Evolutionary conservation across 2,888 invertebrate species (phyloP).

Genomic region (Salpingus planirostris): DNA sequence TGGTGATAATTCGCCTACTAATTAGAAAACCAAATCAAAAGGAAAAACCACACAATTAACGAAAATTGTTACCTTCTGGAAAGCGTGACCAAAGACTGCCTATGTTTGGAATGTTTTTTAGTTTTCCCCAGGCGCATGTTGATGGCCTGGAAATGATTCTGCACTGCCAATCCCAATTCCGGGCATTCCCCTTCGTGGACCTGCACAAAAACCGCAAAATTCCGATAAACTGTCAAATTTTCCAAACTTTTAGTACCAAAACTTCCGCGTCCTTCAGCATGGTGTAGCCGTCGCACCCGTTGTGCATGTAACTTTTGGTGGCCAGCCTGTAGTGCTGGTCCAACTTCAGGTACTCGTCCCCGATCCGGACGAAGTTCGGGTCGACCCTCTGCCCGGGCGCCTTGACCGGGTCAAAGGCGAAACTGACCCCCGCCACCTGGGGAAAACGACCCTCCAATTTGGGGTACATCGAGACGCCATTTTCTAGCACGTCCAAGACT

Average conservation of each 20-base stretch:
- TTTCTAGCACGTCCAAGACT: slow-evolving; percentile 67
- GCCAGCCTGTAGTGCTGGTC: slow-evolving; percentile 68
- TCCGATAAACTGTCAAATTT: too few relatives aligned
- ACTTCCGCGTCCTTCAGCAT: slow-evolving; percentile 66
- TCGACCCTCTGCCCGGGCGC: slow-evolving; percentile 64
- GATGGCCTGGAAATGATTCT: slow-evolving; percentile 86
- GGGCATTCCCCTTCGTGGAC: slow-evolving; percentile 80
- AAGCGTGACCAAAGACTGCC: slow-evolving; percentile 77
- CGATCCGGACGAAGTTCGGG: slow-evolving; percentile 66
- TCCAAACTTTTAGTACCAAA: slow-evolving; percentile 47
- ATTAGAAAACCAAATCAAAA: slow-evolving; percentile 1
- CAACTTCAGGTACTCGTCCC: slow-evolving; percentile 69
- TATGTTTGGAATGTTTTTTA: slow-evolving; percentile 64
- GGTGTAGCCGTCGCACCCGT: slow-evolving; percentile 79
- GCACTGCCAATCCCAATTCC: slow-evolving; percentile 71
- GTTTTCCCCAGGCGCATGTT: slow-evolving; percentile 66
- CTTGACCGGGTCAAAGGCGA: slow-evolving; percentile 65
- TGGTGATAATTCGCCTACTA: slow-evolving; percentile 8
- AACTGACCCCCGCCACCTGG: slow-evolving; percentile 71
- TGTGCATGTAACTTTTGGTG: slow-evolving; percentile 71
- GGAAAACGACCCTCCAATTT: slow-evolving; percentile 83
- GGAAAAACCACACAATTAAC: slow-evolving; percentile 4
- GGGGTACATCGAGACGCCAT: slow-evolving; percentile 78
- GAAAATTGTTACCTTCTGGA: slow-evolving; percentile 55
- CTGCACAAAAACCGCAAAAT: slow-evolving; percentile 43